Evolutionary conservation across 2,113 vertebrate species (phyloP).

Genomic region (Meleagris gallopavo): DNA sequence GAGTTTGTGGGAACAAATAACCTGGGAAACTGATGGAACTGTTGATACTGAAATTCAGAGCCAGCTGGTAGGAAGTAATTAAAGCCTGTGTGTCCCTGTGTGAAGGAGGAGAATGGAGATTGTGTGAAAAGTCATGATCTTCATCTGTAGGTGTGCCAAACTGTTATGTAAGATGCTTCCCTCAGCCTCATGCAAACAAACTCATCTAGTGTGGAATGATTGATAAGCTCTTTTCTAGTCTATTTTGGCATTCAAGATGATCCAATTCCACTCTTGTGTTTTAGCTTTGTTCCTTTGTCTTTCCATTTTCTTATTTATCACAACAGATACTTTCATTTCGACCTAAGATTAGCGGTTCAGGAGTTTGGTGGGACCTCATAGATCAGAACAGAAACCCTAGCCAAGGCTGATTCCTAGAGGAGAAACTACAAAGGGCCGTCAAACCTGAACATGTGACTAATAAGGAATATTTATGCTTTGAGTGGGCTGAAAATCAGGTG

Average conservation of each 20-base stretch:
- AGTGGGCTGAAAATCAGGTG: neutral
- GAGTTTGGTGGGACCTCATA: neutral
- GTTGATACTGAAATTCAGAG: slow-evolving; percentile 18
- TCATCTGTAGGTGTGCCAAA: neutral
- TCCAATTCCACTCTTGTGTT: neutral
- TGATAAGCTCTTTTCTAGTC: neutral
- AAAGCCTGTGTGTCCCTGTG: neutral
- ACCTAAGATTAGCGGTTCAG: neutral
- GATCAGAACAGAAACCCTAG: neutral
- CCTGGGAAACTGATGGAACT: slow-evolving; percentile 18
- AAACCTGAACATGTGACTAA: accelerated
- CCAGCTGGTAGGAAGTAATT: neutral
- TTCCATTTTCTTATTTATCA: neutral
- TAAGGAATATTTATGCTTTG: neutral
- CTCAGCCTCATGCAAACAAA: neutral
- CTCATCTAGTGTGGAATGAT: neutral
- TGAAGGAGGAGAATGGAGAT: neutral
- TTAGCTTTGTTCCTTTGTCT: neutral
- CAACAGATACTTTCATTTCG: neutral
- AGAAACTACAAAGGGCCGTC: neutral
- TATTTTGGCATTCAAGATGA: accelerated
- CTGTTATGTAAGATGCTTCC: neutral
- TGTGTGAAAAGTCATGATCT: neutral
- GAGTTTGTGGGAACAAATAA: neutral
- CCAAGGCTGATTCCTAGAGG: neutral